A percentile compares a stretch with the other conserved stretches of the same genome.
These are phyloP conservation scores for Erythrocercus mccallii DNA, from an alignment of 2,113 vertebrate species.

Conservation along the genomic window DNA sequence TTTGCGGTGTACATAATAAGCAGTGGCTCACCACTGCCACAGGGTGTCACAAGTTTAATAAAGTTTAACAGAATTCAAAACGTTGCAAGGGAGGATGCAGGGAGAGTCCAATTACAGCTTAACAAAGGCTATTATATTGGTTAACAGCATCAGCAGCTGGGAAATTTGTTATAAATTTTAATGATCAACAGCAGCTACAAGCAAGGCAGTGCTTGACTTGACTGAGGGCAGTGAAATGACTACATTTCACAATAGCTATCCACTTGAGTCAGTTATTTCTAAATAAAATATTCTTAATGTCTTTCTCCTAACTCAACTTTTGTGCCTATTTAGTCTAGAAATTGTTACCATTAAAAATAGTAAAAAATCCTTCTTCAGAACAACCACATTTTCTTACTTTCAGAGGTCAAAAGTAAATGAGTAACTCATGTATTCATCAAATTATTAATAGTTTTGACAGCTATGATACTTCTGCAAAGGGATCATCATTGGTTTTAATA, in stretches of 20 bases:
- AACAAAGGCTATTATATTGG: not conserved
- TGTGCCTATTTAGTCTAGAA: not conserved
- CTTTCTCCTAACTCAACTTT: not conserved
- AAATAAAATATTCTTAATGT: not conserved
- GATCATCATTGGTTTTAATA: not conserved
- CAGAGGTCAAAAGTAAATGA: not conserved
- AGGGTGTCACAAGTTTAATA: constrained; percentile 68
- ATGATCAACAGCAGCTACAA: constrained; percentile 21
- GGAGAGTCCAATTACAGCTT: not conserved
- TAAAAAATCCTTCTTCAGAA: not conserved
- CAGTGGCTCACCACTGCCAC: constrained; percentile 54
- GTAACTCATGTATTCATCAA: not conserved
- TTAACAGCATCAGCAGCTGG: constrained; percentile 7
- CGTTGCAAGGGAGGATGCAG: not conserved
- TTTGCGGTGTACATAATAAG: not conserved
- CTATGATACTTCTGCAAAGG: not conserved
- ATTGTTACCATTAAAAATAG: not conserved
- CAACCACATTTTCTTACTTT: not conserved
- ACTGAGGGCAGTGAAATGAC: not conserved
- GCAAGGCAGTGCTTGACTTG: not conserved
- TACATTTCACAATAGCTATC: not conserved
- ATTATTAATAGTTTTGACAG: not conserved
- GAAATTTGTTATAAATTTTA: constrained; percentile 19
- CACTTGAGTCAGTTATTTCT: not conserved
- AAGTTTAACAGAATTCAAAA: constrained; percentile 22